Conservation (phyloP, 2,797 vertebrate species). For the Thripadectes ignobilis region DNA sequence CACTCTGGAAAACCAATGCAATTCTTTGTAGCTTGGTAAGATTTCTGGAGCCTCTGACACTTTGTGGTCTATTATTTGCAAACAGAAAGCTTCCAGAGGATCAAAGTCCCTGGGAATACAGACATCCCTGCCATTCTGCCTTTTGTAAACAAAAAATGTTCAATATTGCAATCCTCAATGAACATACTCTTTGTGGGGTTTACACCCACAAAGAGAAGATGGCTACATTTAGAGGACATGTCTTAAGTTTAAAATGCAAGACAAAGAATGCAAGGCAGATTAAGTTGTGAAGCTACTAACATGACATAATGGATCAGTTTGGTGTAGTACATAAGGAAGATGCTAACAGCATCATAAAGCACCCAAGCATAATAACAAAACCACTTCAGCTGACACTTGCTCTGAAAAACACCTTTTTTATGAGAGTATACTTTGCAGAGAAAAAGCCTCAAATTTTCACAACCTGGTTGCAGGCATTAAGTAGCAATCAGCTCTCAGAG, state of each 20-base stretch:
- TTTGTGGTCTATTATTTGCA: background rate
- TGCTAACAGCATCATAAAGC: conserved; percentile 43
- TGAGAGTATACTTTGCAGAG: background rate
- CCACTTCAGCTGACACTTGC: background rate
- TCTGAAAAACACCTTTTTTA: conserved; percentile 37
- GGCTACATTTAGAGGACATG: background rate
- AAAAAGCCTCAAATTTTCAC: conserved; percentile 43
- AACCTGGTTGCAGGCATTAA: conserved; percentile 20
- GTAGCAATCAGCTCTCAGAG: background rate
- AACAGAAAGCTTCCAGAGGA: conserved; percentile 10
- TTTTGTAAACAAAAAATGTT: background rate
- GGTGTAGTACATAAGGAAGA: background rate
- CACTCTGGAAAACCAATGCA: conserved; percentile 1
- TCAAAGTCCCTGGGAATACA: background rate
- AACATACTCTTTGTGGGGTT: background rate
- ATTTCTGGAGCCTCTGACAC: conserved; percentile 23
- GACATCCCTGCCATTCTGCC: background rate
- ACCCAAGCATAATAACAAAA: conserved; percentile 7
- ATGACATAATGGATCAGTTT: background rate
- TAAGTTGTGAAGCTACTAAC: background rate
- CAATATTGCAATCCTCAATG: background rate
- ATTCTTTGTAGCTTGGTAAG: background rate
- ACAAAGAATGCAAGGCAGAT: background rate
- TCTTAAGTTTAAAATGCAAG: background rate
- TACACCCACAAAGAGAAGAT: background rate